Evolutionary conservation across 2,888 invertebrate genomes (phyloP).

Genomic region (Seira musarum): DNA sequence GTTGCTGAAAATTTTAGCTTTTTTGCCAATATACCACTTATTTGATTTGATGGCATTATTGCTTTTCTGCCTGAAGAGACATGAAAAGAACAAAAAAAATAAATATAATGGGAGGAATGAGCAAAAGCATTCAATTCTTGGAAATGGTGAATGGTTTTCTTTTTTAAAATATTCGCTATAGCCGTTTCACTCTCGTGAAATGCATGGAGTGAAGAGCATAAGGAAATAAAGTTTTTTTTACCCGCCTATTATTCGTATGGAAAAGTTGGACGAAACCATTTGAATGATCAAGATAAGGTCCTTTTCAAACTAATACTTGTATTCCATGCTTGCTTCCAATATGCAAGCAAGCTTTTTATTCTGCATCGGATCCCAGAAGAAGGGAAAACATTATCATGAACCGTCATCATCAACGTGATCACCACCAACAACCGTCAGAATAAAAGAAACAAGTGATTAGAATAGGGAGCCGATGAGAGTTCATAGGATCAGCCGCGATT

Average conservation of each 20-base stretch:
- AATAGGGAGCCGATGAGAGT: neutral
- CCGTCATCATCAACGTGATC: neutral
- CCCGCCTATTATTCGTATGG: neutral
- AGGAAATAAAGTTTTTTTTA: neutral
- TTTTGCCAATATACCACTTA: neutral
- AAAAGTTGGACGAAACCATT: neutral
- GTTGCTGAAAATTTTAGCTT: neutral
- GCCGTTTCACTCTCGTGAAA: neutral
- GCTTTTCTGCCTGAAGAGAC: constrained; percentile 11
- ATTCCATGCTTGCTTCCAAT: neutral
- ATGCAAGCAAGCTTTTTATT: neutral
- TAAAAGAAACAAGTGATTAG: constrained; percentile 13
- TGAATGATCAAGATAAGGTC: neutral
- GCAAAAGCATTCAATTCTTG: neutral
- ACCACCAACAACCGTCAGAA: neutral
- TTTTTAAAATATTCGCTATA: neutral
- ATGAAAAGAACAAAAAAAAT: constrained; percentile 13
- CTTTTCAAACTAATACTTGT: no score
- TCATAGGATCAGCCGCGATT: constrained; percentile 6
- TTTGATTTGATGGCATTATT: constrained; percentile 15
- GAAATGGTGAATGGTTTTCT: neutral
- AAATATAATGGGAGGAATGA: constrained; percentile 1
- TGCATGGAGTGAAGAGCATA: neutral
- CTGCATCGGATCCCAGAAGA: neutral
- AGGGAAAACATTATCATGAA: neutral